phyloP scores from a whole-genome alignment of 2,888 invertebrate species.

The Acanthosepion lycidas region DNA sequence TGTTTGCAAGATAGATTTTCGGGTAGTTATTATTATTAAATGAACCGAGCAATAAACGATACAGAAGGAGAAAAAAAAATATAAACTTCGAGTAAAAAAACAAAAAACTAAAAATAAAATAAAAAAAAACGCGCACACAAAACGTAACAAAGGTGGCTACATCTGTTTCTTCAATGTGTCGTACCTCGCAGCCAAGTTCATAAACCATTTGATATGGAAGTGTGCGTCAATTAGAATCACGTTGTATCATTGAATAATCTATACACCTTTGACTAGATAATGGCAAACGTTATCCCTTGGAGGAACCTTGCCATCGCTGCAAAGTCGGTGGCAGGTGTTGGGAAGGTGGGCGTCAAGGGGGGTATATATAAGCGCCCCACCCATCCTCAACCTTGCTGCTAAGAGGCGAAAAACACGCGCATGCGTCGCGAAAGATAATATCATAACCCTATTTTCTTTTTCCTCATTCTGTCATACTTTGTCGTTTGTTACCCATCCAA shows the following conservation, averaged over 20 bases:
- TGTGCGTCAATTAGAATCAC: not conserved
- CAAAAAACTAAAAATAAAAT: not conserved
- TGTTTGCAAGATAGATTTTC: not conserved
- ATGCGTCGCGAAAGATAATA: not conserved
- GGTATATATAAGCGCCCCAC: not conserved
- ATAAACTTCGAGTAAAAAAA: not conserved
- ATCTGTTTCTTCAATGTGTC: not conserved
- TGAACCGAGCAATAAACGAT: not conserved
- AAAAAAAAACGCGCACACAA: not conserved
- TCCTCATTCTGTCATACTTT: not conserved
- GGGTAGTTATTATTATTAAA: not conserved
- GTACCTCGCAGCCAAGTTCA: slow-evolving; percentile 33
- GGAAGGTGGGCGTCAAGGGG: not conserved
- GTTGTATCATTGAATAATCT: slow-evolving; percentile 33
- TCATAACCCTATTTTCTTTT: not conserved
- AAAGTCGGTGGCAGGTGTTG: slow-evolving; percentile 4
- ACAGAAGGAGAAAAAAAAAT: not conserved
- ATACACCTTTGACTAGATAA: slow-evolving; percentile 33
- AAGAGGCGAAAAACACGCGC: not conserved
- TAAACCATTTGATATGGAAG: slow-evolving; percentile 3
- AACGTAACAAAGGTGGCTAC: not conserved
- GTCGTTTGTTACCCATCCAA: not conserved
- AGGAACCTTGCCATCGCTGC: not conserved
- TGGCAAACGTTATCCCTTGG: not conserved
- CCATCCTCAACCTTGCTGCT: not conserved